Evolutionary conservation across 2,888 invertebrate species (phyloP), one percentile per base, ranked within the genome.

Genomic region (Tridacna crocea): DNA sequence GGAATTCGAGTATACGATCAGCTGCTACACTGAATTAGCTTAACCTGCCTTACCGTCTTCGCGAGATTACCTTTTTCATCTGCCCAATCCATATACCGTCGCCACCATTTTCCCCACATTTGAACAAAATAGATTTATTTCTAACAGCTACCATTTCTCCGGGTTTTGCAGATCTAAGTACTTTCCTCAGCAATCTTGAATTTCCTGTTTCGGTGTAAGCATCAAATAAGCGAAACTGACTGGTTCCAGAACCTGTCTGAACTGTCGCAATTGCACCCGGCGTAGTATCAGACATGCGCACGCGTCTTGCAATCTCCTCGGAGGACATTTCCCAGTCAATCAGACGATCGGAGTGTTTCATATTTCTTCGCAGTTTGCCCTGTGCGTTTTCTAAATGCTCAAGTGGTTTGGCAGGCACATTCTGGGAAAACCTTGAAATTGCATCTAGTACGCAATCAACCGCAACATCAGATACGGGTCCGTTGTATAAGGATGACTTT

Each of bases 51-150:
- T n/a, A n/a, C n/a, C n/a, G n/a, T n/a, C n/a, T n/a, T n/a, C n/a
- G n/a, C n/a, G n/a, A 36, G 24, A 17, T 26, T 80, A 85, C 85
- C 75, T 72, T 51, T 80, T 82, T 85, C 82, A 85, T 75, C 61
- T 85, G 85, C 10, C 85, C 85, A 51, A 85, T 85, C 85, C 85
- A 85, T 22, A 85, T 70, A 3, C 79, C 85, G 26, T 77, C 11
- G 24, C 61, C 63, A 0, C 13, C 27, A 19, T 66, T 66, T 24
- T 79, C 82, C 0, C 82, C 85, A 46, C 79, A 46, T 51, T 77
- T 80, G 10, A 85, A 58, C 11, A 85, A 70, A 26, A 85, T 47
- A 19, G 82, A 73, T 15, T 75, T 76, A 24, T 85, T 70, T 47
- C 72, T 79, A n/a, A 36, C 55, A 26, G 75, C 85, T 8, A 85